Percentiles rank a stretch among this genome's conserved stretches.
Evolutionary conservation across 2,888 invertebrate species (phyloP).

Genomic region (Carterocephalus palaemon): DNA sequence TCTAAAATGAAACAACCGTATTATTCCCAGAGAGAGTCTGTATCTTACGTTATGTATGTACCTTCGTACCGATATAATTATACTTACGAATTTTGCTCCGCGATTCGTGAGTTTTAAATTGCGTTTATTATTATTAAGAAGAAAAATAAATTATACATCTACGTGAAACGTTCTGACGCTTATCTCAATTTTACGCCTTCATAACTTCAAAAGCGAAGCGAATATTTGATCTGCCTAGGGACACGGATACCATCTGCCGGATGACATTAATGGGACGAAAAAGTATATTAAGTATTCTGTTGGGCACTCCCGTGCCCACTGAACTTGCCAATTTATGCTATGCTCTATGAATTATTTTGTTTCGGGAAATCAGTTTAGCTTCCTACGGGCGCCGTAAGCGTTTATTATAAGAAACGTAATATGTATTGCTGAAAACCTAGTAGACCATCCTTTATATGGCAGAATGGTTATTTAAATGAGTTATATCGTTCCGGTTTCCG

Average conservation of each 20-base stretch:
- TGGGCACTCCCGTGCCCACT: constrained; percentile 25
- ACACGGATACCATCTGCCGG: constrained; percentile 58
- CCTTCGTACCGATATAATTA: no score
- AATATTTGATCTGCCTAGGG: constrained; percentile 61
- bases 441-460: no score
- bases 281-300: constrained; percentile 36
- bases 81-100: no score
- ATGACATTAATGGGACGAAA: constrained; percentile 63
- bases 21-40: no score
- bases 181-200: constrained; percentile 66
- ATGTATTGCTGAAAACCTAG: background rate
- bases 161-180: constrained; percentile 40
- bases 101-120: no score
- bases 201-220: constrained; percentile 55
- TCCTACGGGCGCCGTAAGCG: constrained; percentile 4
- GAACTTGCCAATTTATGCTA: constrained; percentile 31
- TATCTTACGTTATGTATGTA: no score
- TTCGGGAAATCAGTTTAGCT: constrained; percentile 18
- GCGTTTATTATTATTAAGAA: constrained; percentile 2
- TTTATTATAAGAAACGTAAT: constrained; percentile 1
- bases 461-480: background rate
- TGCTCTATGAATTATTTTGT: constrained; percentile 33
- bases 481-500: no score
- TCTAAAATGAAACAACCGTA: no score
- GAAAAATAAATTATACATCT: constrained; percentile 32